A percentile compares a stretch with the other conserved stretches of the same genome.
These are phyloP conservation scores for Synergus umbraculus DNA, from an alignment of 2,888 invertebrate genomes.

Conservation along the genomic window DNA sequence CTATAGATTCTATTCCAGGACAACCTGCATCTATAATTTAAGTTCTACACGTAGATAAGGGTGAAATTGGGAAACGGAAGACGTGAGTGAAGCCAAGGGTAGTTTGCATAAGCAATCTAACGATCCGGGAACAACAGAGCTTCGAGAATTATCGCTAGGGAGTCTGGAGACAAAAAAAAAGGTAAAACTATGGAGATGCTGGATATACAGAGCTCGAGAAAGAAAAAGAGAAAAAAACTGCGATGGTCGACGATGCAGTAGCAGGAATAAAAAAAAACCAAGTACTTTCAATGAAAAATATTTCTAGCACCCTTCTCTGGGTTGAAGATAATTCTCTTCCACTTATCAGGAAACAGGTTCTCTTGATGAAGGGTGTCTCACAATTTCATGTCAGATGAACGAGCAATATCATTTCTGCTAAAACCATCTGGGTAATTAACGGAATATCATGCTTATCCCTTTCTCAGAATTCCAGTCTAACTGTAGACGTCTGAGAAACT, in stretches of 20 bases:
- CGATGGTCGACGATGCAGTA: not conserved
- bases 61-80: slow-evolving; percentile 22
- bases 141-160: slow-evolving; percentile 29
- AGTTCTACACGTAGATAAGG: slow-evolving; percentile 13
- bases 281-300: slow-evolving; percentile 10
- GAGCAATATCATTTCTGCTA: slow-evolving; percentile 29
- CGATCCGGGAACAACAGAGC: slow-evolving; percentile 31
- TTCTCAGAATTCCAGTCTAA: not conserved
- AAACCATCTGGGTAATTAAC: slow-evolving; percentile 28
- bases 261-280: not conserved
- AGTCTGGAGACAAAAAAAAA: slow-evolving; percentile 9
- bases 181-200: not conserved
- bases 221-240: not conserved
- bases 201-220: not conserved
- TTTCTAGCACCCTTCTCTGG: slow-evolving; percentile 4
- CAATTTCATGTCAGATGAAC: slow-evolving; percentile 18
- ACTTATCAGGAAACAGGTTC: not conserved
- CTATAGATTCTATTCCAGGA: not conserved
- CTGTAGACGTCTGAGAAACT: slow-evolving; percentile 10
- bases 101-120: slow-evolving; percentile 36
- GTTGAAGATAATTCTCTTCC: slow-evolving; percentile 17
- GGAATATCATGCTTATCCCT: not conserved
- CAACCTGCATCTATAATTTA: not conserved
- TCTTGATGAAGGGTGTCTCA: not conserved
- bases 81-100: slow-evolving; percentile 5